Evolutionary conservation across 1,140 invertebrate genomes (phyloP).

Genomic region (Papilio polyxenes): DNA sequence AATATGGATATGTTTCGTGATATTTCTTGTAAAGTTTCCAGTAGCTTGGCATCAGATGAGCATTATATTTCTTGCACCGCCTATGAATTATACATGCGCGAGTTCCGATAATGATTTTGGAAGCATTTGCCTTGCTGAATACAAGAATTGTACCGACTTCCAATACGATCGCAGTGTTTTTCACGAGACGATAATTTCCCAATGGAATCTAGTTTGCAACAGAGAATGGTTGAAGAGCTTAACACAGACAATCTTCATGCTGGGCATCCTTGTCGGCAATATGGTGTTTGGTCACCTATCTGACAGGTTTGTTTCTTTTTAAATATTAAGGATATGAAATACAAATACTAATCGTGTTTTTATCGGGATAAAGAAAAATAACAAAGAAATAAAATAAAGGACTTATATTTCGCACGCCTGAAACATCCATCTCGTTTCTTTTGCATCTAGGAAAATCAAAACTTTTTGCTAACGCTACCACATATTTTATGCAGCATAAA

Average conservation of each 20-base stretch:
- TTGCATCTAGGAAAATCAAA: too few relatives aligned
- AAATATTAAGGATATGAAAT: too few relatives aligned
- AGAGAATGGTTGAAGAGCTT: slow-evolving; percentile 84
- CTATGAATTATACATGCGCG: slow-evolving; percentile 76
- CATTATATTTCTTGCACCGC: slow-evolving; percentile 84
- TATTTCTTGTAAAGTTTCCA: slow-evolving; percentile 86
- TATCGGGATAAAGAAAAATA: too few relatives aligned
- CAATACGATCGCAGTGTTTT: slow-evolving; percentile 84
- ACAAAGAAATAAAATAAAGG: too few relatives aligned
- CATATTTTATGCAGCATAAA: too few relatives aligned
- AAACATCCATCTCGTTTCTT: too few relatives aligned
- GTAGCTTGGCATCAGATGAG: slow-evolving; percentile 87
- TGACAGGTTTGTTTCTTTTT: slow-evolving; percentile 83
- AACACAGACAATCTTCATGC: slow-evolving; percentile 88
- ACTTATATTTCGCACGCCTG: too few relatives aligned
- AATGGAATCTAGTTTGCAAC: slow-evolving; percentile 89
- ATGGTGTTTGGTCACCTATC: slow-evolving; percentile 87
- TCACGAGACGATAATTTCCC: slow-evolving; percentile 85
- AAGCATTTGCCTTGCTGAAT: slow-evolving; percentile 55
- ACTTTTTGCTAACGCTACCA: too few relatives aligned
- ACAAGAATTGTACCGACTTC: slow-evolving; percentile 80
- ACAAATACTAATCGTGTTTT: too few relatives aligned
- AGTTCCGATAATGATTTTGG: slow-evolving; percentile 63
- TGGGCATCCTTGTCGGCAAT: slow-evolving; percentile 86
- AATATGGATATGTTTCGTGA: slow-evolving; percentile 83